Evolutionary conservation across 1,140 invertebrate species (phyloP), one percentile per base, ranked within the genome.

Genomic region (Melipona quadrifasciata): DNA sequence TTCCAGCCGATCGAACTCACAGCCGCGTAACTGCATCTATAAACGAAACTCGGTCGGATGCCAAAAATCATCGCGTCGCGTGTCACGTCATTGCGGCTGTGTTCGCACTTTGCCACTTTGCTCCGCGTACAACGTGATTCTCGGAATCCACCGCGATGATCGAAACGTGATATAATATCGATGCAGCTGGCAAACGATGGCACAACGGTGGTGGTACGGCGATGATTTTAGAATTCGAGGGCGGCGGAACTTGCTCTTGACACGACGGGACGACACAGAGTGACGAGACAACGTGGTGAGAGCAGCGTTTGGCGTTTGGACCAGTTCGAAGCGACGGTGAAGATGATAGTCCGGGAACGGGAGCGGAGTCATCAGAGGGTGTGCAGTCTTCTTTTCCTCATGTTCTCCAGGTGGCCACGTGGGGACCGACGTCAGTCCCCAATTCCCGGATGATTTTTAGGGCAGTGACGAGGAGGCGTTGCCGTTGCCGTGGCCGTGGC

Each of bases 401-500:
- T 76, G 74, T 31, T 76, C 24, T 34, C 74, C 82, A 31, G 39
- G 65, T 47, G 55, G 55, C 55, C 83, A 85, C 71, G 80, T 68
- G 53, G 64, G 34, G 21, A 71, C n/a, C 55, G 58, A n/a, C 55
- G 82, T 27, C 55, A 83, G 64, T 78, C 8, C 34, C 77, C 68
- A 65, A 82, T 82, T 64, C 77, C 58, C 86, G 74, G 68, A 77
- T 73, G 47, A 81, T 72, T 78, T 67, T 65, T 31, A 17, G 80
- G 86, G 57, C 64, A 64, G 87, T 58, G 88, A 64, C 88, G 72
- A 86, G 86, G 79, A 86, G 86, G 79, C 82, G 86, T 88, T 78
- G 58, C 58, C 82, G 86, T 88, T 78, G 58, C 58, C 58, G 58
- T 61, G 58, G 87, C 79, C 88, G 80, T 31, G 80, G 72, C 68